Conservation (phyloP, 2,888 invertebrate species). For the Melitaea athalia region DNA sequence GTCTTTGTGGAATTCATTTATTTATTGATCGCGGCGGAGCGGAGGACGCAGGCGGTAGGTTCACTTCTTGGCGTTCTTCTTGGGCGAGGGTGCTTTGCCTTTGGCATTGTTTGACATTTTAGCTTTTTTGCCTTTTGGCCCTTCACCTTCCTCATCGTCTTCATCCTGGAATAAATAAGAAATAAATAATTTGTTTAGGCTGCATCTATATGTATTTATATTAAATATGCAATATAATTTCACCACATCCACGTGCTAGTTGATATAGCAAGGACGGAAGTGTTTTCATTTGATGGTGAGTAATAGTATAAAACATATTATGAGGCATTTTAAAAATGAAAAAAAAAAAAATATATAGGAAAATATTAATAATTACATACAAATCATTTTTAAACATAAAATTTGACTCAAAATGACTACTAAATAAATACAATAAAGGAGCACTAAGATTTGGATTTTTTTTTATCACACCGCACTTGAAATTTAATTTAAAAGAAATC, state of each 20-base stretch:
- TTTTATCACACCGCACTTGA: background rate
- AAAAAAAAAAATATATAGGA: too few species aligned
- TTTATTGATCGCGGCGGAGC: conserved; percentile 37
- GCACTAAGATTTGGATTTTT: too few species aligned
- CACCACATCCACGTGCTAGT: too few species aligned
- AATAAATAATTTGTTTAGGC: background rate
- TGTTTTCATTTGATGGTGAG: too few species aligned
- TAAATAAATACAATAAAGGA: background rate
- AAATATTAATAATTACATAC: too few species aligned
- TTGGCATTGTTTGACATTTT: conserved; percentile 87
- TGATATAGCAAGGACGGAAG: too few species aligned
- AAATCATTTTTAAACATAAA: too few species aligned
- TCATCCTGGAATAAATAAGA: conserved; percentile 75
- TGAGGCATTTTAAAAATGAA: too few species aligned
- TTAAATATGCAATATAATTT: too few species aligned
- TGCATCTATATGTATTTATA: too few species aligned
- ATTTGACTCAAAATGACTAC: background rate
- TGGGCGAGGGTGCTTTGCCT: conserved; percentile 86
- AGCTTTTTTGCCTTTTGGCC: conserved; percentile 89
- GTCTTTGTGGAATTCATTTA: conserved; percentile 36
- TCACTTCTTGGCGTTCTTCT: conserved; percentile 86
- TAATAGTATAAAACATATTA: too few species aligned
- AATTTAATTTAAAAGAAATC: background rate
- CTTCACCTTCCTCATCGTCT: conserved; percentile 88
- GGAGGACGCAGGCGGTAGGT: conserved; percentile 41